phyloP scores from a whole-genome alignment of 2,113 vertebrate species.

The Mirza zaza region DNA sequence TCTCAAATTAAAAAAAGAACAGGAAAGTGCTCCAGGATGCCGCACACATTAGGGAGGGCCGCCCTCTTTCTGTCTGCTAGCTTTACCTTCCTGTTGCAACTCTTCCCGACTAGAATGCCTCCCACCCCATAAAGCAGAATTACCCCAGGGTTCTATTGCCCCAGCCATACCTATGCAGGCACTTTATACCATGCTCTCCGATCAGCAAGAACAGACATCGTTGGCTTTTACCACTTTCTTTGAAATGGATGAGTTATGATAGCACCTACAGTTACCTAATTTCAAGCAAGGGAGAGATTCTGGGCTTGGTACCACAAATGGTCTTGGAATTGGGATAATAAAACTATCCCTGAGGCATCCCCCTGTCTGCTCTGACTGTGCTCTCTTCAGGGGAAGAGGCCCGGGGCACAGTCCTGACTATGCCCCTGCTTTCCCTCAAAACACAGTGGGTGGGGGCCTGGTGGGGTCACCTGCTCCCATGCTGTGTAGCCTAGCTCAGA shows the following conservation, averaged over 20 bases:
- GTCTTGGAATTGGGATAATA: neutral
- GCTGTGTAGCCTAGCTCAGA: fast-evolving
- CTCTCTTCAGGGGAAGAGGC: neutral
- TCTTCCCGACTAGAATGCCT: neutral
- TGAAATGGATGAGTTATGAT: neutral
- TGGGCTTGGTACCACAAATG: neutral
- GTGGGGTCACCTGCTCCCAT: neutral
- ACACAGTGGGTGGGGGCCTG: neutral
- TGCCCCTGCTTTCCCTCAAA: neutral
- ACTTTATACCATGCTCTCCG: neutral
- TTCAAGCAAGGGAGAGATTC: neutral
- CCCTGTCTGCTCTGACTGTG: neutral
- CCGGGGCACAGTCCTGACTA: neutral
- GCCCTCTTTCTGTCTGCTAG: neutral
- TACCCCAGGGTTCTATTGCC: neutral
- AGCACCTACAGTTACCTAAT: neutral
- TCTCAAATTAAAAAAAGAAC: no score
- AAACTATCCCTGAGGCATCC: neutral
- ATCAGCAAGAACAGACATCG: neutral
- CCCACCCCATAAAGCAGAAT: neutral
- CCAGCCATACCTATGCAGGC: fast-evolving
- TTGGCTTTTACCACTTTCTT: neutral
- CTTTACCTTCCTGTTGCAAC: neutral
- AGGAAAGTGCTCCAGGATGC: neutral
- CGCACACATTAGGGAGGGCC: fast-evolving